Evolutionary conservation across 2,888 invertebrate genomes (phyloP).

Genomic region (Ennomos erosarius): DNA sequence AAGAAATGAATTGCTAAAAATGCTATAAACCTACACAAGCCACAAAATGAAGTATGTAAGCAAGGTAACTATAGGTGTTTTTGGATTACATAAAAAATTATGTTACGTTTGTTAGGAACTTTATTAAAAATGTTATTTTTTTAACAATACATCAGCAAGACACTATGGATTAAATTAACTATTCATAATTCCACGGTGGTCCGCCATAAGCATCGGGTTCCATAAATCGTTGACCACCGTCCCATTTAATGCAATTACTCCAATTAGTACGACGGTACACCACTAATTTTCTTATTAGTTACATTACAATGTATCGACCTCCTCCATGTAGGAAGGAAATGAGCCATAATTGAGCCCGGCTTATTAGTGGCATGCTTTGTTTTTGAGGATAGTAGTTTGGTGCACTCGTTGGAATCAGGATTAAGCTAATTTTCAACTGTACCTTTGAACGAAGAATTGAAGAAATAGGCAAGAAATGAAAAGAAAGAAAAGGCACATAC

Average conservation of each 20-base stretch:
- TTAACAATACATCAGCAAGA: no score
- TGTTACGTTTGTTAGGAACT: no score
- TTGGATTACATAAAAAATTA: no score
- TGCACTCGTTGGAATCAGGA: constrained; percentile 2
- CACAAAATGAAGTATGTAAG: no score
- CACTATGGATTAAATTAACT: not conserved
- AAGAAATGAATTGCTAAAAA: no score
- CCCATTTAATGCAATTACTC: constrained; percentile 40
- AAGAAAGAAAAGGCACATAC: no score
- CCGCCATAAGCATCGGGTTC: constrained; percentile 26
- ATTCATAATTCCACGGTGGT: constrained; percentile 25
- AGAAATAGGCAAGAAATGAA: no score
- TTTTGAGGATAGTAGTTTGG: constrained; percentile 3
- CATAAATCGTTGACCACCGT: constrained; percentile 27
- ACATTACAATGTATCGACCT: constrained; percentile 22
- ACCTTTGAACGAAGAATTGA: no score
- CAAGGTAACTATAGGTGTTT: no score
- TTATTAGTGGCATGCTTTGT: constrained; percentile 11
- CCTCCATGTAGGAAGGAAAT: constrained; percentile 31
- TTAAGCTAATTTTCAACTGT: not conserved
- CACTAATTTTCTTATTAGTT: constrained; percentile 29
- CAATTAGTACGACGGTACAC: constrained; percentile 32
- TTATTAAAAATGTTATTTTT: no score
- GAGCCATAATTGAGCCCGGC: constrained; percentile 14
- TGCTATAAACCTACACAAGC: no score